These are phyloP conservation scores for Arvicanthis niloticus DNA, from an alignment of 2,113 vertebrate species.

Conservation along the genomic window DNA sequence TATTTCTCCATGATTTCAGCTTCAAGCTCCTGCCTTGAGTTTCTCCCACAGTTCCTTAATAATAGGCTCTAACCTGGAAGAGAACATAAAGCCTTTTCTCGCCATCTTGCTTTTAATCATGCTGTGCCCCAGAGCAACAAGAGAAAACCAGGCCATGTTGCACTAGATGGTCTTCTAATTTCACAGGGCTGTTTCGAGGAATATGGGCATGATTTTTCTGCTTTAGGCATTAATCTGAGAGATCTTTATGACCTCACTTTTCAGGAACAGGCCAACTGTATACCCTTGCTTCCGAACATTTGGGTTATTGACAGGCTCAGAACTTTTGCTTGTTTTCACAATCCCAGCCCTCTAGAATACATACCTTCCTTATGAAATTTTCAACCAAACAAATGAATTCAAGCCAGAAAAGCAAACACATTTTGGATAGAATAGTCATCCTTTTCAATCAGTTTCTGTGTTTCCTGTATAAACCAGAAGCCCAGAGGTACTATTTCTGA, in stretches of 20 bases:
- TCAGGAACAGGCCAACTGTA: not conserved
- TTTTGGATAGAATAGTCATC: conserved; percentile 57
- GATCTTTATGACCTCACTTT: not conserved
- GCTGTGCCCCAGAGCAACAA: not conserved
- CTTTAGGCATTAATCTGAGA: not conserved
- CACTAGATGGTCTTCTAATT: not conserved
- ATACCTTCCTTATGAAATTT: conserved; percentile 65
- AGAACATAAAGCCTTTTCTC: not conserved
- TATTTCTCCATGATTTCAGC: not conserved
- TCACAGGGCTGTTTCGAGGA: not conserved
- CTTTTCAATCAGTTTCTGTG: conserved; percentile 70
- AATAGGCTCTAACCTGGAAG: not conserved
- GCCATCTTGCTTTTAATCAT: not conserved
- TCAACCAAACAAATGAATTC: conserved; percentile 73
- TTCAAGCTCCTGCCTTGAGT: not conserved
- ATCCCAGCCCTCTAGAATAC: not conserved
- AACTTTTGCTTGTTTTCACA: not conserved
- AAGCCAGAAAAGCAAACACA: conserved; percentile 68
- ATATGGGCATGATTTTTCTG: not conserved
- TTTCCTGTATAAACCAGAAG: conserved; percentile 59
- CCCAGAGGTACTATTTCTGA: conserved; percentile 78
- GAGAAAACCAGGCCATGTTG: not conserved
- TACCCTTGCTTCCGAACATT: not conserved
- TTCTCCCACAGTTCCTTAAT: not conserved
- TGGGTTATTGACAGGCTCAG: not conserved